phyloP scores from a whole-genome alignment of 2,797 vertebrate genomes.

The Enteromius viviparus region DNA sequence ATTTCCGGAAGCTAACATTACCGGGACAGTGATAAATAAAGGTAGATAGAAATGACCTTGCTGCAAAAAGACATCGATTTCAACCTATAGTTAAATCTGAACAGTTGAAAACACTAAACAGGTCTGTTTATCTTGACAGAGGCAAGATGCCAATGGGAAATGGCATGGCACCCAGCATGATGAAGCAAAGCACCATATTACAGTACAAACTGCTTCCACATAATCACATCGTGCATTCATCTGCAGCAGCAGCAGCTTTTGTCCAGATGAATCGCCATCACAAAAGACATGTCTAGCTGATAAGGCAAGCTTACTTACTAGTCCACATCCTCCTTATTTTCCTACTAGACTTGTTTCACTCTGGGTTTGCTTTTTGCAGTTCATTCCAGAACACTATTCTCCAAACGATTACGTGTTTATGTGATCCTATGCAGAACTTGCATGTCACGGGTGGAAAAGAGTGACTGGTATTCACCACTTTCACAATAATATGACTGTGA shows the following conservation, averaged over 20 bases:
- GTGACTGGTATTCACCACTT: conserved; percentile 61
- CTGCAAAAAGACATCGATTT: neutral
- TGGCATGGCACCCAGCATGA: neutral
- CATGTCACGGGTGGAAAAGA: conserved; percentile 15
- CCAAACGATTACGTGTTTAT: conserved; percentile 5
- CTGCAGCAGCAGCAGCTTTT: conserved; percentile 24
- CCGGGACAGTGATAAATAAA: neutral
- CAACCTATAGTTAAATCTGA: neutral
- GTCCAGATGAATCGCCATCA: conserved; percentile 46
- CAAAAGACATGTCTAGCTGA: conserved; percentile 42
- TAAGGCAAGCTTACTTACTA: conserved; percentile 37
- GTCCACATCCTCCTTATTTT: conserved; percentile 48
- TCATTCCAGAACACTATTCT: conserved; percentile 12
- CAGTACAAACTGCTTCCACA: conserved; percentile 38
- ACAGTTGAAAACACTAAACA: neutral
- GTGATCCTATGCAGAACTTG: conserved; percentile 22
- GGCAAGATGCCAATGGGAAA: conserved; percentile 17
- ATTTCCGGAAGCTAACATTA: neutral
- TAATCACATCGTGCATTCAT: conserved; percentile 36
- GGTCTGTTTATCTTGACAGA: neutral
- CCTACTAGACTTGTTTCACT: conserved; percentile 6
- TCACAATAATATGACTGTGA: conserved; percentile 76
- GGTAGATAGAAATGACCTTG: neutral
- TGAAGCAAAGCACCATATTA: conserved; percentile 24
- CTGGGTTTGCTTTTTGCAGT: conserved; percentile 35